phyloP scores from a whole-genome alignment of 2,113 vertebrate species.

The Brachirus orientalis region DNA sequence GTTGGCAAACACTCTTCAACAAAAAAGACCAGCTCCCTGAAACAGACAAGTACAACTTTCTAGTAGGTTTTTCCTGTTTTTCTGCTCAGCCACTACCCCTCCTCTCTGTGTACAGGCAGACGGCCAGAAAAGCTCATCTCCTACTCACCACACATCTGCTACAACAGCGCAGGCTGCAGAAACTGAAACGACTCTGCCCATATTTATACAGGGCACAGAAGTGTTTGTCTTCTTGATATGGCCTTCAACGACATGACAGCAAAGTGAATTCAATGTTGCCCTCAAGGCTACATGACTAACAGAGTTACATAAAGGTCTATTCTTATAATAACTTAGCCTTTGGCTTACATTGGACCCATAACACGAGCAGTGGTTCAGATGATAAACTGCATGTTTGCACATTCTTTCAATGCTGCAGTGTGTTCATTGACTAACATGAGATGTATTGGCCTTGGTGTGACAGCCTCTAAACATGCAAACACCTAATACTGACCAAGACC shows the following conservation, averaged over 20 bases:
- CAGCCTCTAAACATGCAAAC: too few relatives aligned
- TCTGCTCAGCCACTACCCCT: constrained; percentile 39
- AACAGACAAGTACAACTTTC: not conserved
- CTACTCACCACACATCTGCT: constrained; percentile 30
- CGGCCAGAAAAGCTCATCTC: constrained; percentile 17
- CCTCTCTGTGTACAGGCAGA: constrained; percentile 32
- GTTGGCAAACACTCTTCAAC: constrained; percentile 2
- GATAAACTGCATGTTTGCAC: not conserved
- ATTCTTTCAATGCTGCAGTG: too few relatives aligned
- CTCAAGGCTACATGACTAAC: constrained; percentile 9
- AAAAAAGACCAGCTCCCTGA: not conserved
- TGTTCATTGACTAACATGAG: too few relatives aligned
- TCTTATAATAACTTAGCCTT: constrained; percentile 22
- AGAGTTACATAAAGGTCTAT: constrained; percentile 25
- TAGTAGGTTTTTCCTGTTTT: constrained; percentile 42
- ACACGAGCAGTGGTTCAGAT: constrained; percentile 13
- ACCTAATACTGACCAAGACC: too few relatives aligned
- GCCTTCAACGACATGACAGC: constrained; percentile 15
- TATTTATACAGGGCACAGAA: constrained; percentile 1
- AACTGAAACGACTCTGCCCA: constrained; percentile 19
- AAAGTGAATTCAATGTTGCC: not conserved
- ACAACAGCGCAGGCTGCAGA: constrained; percentile 27
- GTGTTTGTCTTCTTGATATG: constrained; percentile 1
- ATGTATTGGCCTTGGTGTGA: not conserved
- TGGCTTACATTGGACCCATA: constrained; percentile 2